phyloP scores from a whole-genome alignment of 1,140 invertebrate genomes.

The Hycleus cichorii region DNA sequence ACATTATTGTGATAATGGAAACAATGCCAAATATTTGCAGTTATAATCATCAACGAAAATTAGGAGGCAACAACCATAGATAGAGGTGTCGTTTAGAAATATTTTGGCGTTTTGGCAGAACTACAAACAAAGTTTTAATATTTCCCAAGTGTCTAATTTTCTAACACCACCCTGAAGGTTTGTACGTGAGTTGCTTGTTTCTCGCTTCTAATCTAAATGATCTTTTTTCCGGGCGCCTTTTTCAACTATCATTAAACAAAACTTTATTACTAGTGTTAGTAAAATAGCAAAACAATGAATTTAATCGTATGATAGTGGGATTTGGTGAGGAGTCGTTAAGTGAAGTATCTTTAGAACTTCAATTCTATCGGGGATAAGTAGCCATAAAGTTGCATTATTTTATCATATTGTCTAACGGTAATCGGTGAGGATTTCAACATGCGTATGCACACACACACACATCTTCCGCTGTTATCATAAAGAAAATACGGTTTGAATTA shows the following conservation, averaged over 20 bases:
- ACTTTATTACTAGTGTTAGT: neutral
- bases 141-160: constrained; percentile 34
- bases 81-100: neutral
- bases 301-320: neutral
- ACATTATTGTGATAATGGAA: too few relatives aligned
- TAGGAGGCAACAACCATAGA: neutral
- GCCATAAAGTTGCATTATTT: constrained; percentile 24
- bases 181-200: constrained; percentile 28
- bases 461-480: constrained; percentile 4
- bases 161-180: constrained; percentile 25
- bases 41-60: too few relatives aligned
- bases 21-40: too few relatives aligned
- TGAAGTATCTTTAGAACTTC: constrained; percentile 16
- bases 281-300: constrained; percentile 12
- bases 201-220: constrained; percentile 31
- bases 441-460: neutral
- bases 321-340: neutral
- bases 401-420: neutral
- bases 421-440: constrained; percentile 11
- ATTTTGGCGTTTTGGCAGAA: constrained; percentile 17
- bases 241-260: neutral
- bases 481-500: constrained; percentile 15
- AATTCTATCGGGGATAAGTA: too few relatives aligned
- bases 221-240: constrained; percentile 18
- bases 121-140: constrained; percentile 36